Percentiles rank a stretch among this genome's conserved stretches.
These are phyloP conservation scores for Microctenopoma steveboyesi DNA, from an alignment of 2,797 vertebrate species.

Conservation along the genomic window DNA sequence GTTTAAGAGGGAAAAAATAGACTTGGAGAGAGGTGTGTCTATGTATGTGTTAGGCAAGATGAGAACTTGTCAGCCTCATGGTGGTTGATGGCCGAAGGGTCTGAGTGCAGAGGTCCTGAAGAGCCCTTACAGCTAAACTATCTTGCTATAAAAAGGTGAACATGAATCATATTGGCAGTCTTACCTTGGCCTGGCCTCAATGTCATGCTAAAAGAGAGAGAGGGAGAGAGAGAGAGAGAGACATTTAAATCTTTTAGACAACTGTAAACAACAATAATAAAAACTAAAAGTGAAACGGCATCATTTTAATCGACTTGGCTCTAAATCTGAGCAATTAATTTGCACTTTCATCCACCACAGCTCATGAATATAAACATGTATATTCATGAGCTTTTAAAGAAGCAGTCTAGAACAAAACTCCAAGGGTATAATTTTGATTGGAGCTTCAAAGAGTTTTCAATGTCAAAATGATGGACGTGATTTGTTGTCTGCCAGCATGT, in stretches of 20 bases:
- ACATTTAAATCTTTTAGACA: constrained; percentile 50
- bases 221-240: constrained; percentile 8
- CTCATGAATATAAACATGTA: constrained; percentile 50
- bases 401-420: constrained; percentile 37
- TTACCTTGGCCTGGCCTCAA: constrained; percentile 86
- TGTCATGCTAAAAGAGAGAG: constrained; percentile 71
- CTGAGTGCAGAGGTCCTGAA: constrained; percentile 36
- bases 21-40: constrained; percentile 1
- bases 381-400: constrained; percentile 63
- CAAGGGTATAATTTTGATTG: constrained; percentile 17
- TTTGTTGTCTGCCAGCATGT: constrained; percentile 6
- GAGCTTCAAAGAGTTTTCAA: constrained; percentile 21
- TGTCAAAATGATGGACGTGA: constrained; percentile 28
- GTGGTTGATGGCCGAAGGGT: constrained; percentile 20
- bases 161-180: constrained; percentile 61
- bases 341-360: constrained; percentile 55
- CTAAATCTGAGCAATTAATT: constrained; percentile 70
- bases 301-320: constrained; percentile 53
- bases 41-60: constrained; percentile 15
- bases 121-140: constrained; percentile 36
- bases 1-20: constrained; percentile 11
- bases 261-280: constrained; percentile 33
- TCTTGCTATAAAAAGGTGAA: constrained; percentile 48
- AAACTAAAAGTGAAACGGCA: constrained; percentile 58
- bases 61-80: constrained; percentile 33